Evolutionary conservation across 2,797 vertebrate species (phyloP).

Genomic region (Eurystomus glaucurus): DNA sequence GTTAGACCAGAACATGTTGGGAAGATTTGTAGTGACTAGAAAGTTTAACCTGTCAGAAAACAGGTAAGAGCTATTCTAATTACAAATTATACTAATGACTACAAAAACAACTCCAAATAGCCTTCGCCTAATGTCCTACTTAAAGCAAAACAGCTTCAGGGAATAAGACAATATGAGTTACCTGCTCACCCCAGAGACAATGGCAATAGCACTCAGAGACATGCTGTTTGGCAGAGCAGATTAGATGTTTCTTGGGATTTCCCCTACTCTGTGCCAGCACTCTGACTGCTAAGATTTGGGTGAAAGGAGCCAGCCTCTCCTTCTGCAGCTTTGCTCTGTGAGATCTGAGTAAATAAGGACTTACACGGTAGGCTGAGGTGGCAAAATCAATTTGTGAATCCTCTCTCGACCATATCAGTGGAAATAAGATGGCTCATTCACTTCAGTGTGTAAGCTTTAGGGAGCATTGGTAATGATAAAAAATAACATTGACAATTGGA

Average conservation of each 20-base stretch:
- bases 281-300: not conserved
- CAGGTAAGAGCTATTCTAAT: not conserved
- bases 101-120: not conserved
- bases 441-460: not conserved
- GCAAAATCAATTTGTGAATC: not conserved
- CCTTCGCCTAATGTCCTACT: not conserved
- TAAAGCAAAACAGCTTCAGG: not conserved
- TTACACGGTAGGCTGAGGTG: not conserved
- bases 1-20: not conserved
- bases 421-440: not conserved
- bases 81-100: not conserved
- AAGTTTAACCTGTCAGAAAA: not conserved
- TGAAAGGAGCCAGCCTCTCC: not conserved
- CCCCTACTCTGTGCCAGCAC: not conserved
- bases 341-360: not conserved
- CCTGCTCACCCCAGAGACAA: accelerated
- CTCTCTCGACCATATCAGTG: not conserved
- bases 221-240: not conserved
- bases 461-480: not conserved
- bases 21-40: not conserved
- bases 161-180: not conserved
- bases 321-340: not conserved
- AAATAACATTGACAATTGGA: not conserved
- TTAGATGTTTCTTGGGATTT: not conserved
- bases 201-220: not conserved